phyloP scores from a whole-genome alignment of 2,888 invertebrate species.

The Caenorhabditis panamensis region DNA sequence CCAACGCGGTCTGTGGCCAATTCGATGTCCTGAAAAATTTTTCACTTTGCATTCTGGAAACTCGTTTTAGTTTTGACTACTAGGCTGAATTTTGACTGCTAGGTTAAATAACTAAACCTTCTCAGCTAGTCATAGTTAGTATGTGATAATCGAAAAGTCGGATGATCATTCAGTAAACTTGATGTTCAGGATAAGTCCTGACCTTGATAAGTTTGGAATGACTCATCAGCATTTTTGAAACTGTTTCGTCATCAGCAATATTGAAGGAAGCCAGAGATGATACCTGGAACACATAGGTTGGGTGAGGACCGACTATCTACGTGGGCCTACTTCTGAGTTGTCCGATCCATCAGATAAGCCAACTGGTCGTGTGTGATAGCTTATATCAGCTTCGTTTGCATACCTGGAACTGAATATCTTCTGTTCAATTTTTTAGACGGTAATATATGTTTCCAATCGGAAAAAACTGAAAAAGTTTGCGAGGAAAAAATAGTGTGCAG shows the following conservation, averaged over 20 bases:
- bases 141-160: no score
- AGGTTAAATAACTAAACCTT: no score
- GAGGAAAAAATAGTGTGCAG: no score
- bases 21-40: slow-evolving; percentile 72
- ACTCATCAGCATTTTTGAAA: slow-evolving; percentile 69
- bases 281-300: slow-evolving; percentile 39
- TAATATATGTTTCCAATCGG: neutral
- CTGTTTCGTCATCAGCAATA: slow-evolving; percentile 65
- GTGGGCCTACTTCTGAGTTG: slow-evolving; percentile 41
- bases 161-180: no score
- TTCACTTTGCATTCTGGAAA: no score
- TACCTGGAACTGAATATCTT: slow-evolving; percentile 19
- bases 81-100: no score
- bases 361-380: slow-evolving; percentile 58
- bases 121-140: no score
- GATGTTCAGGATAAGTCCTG: neutral
- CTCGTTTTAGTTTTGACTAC: no score
- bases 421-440: neutral
- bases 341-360: slow-evolving; percentile 56
- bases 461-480: no score
- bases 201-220: slow-evolving; percentile 72
- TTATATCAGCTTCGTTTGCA: slow-evolving; percentile 48
- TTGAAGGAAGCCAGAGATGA: slow-evolving; percentile 66
- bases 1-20: slow-evolving; percentile 66
- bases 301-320: neutral